Evolutionary conservation across 2,113 vertebrate genomes (phyloP).

Genomic region (Pandion haliaetus): DNA sequence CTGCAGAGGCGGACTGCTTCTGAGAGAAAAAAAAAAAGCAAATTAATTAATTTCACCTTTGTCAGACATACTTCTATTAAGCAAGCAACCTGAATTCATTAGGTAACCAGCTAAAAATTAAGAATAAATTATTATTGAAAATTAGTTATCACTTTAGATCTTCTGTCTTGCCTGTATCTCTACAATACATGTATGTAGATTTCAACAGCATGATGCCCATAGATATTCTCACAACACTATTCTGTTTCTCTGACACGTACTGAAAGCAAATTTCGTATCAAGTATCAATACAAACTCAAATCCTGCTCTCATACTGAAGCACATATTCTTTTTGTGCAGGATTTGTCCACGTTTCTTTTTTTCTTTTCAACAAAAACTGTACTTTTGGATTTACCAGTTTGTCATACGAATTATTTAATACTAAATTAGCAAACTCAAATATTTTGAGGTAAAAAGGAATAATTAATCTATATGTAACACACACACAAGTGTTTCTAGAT

Average conservation of each 20-base stretch:
- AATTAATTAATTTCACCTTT: not conserved
- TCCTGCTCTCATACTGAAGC: not conserved
- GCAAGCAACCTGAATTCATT: not conserved
- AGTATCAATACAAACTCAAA: not conserved
- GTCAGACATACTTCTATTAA: not conserved
- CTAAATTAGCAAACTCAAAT: not conserved
- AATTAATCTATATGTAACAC: not conserved
- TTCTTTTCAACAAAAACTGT: not conserved
- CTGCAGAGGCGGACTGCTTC: not conserved
- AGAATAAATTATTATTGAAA: not conserved
- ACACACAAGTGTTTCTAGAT: not conserved
- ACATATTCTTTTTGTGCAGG: not conserved
- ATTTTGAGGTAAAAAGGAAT: not conserved
- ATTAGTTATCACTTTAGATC: not conserved
- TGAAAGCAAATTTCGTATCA: not conserved
- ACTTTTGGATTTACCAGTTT: not conserved
- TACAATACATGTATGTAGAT: fast-evolving
- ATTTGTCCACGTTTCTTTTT: not conserved
- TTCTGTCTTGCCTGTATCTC: not conserved
- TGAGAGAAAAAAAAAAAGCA: not conserved
- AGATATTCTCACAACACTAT: not conserved
- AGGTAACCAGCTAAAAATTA: not conserved
- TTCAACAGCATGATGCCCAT: fast-evolving
- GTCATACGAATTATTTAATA: not conserved
- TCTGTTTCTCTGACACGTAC: not conserved